phyloP scores from a whole-genome alignment of 2,797 vertebrate species.

The Microctenopoma steveboyesi region DNA sequence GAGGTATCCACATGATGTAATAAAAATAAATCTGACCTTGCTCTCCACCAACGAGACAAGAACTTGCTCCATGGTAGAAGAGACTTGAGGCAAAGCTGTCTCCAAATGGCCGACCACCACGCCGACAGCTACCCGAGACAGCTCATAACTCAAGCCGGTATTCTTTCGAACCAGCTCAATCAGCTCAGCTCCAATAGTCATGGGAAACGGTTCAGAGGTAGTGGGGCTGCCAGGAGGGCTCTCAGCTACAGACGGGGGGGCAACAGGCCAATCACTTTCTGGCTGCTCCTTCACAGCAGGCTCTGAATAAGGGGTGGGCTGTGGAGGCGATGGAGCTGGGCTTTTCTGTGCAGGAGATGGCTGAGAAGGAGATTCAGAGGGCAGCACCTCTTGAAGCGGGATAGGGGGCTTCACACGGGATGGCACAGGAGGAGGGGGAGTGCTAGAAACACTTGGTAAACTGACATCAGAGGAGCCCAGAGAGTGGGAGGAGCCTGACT shows the following conservation, averaged over 20 bases:
- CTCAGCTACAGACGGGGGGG: conserved; percentile 76
- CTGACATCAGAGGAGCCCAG: conserved; percentile 84
- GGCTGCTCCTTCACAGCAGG: conserved; percentile 64
- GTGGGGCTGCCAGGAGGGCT: conserved; percentile 74
- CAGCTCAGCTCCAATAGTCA: conserved; percentile 91
- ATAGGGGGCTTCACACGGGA: conserved; percentile 84
- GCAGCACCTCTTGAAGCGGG: conserved; percentile 24
- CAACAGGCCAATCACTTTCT: conserved; percentile 77
- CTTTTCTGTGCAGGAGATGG: conserved; percentile 75
- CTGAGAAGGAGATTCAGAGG: conserved; percentile 66
- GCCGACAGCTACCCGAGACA: conserved; percentile 94
- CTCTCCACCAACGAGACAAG: conserved; percentile 93
- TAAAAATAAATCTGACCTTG: conserved; percentile 86
- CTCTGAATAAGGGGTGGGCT: conserved; percentile 34
- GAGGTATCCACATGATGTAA: conserved; percentile 25
- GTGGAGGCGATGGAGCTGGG: conserved; percentile 70
- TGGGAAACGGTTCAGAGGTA: conserved; percentile 78
- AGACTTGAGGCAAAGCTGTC: conserved; percentile 84
- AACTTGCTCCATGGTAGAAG: conserved; percentile 90
- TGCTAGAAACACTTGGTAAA: conserved; percentile 87
- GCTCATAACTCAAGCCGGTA: conserved; percentile 93
- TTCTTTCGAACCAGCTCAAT: conserved; percentile 97
- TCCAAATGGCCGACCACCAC: conserved; percentile 95
- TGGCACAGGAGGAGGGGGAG: conserved; percentile 91
- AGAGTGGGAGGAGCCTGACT: conserved; percentile 89